Conservation (phyloP, 2,113 vertebrate species). For the Myiozetetes cayanensis region DNA sequence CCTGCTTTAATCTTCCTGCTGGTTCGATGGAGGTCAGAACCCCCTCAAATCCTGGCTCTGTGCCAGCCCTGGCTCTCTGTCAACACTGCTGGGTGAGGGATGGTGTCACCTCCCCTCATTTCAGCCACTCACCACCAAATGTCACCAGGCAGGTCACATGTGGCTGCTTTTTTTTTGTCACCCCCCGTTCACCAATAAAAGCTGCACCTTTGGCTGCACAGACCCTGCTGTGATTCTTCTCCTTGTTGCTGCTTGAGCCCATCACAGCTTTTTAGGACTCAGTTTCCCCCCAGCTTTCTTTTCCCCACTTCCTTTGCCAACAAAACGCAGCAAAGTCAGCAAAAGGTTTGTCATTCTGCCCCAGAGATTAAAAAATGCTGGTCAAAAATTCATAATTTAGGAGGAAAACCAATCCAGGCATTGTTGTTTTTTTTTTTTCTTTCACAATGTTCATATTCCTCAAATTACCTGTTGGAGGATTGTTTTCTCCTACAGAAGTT, state of each 20-base stretch:
- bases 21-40: not conserved
- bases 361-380: not conserved
- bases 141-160: accelerated
- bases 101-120: not conserved
- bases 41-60: not conserved
- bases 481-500: not conserved
- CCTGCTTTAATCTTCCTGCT: not conserved
- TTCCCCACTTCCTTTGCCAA: not conserved
- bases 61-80: not conserved
- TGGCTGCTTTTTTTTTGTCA: not conserved
- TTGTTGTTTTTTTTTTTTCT: not conserved
- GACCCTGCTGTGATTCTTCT: not conserved
- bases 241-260: not conserved
- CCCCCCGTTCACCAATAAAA: not conserved
- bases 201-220: not conserved
- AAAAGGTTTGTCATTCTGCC: not conserved
- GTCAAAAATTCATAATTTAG: not conserved
- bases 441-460: not conserved
- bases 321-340: not conserved
- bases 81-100: not conserved
- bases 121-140: not conserved
- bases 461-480: not conserved
- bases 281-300: not conserved
- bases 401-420: not conserved
- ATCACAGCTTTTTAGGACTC: accelerated